phyloP scores from a whole-genome alignment of 2,113 vertebrate species.

The Apodemus sylvaticus region DNA sequence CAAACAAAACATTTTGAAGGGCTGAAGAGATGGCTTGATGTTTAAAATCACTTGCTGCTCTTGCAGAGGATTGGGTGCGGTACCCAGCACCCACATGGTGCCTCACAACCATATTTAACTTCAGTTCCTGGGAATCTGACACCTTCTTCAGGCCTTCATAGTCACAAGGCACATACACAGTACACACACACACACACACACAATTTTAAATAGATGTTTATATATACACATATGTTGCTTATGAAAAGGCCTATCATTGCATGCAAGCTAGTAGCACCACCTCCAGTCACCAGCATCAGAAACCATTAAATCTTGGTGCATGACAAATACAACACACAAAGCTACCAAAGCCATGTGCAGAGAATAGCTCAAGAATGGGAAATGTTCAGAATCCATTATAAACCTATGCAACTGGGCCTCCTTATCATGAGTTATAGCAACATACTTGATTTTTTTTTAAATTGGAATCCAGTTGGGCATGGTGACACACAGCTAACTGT shows the following conservation, averaged over 20 bases:
- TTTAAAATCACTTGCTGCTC: neutral
- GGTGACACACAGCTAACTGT: neutral
- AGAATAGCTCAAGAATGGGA: neutral
- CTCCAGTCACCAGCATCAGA: neutral
- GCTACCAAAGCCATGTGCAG: too few species aligned
- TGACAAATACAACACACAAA: neutral
- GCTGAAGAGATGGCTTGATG: neutral
- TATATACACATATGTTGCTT: neutral
- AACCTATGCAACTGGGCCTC: neutral
- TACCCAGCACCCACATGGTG: neutral
- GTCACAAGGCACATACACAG: neutral
- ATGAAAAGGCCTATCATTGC: neutral
- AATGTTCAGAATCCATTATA: neutral
- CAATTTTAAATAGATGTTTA: neutral
- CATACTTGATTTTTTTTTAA: neutral
- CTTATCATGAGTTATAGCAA: neutral
- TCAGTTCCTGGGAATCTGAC: neutral
- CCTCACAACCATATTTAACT: neutral
- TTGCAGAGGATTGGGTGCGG: neutral
- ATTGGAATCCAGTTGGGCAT: neutral
- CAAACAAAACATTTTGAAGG: neutral
- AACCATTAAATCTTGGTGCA: neutral
- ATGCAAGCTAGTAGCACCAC: neutral
- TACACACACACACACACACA: neutral
- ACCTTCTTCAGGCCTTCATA: neutral